Conservation (phyloP, 2,888 invertebrate genomes). For the Drosophila ustulata region DNA sequence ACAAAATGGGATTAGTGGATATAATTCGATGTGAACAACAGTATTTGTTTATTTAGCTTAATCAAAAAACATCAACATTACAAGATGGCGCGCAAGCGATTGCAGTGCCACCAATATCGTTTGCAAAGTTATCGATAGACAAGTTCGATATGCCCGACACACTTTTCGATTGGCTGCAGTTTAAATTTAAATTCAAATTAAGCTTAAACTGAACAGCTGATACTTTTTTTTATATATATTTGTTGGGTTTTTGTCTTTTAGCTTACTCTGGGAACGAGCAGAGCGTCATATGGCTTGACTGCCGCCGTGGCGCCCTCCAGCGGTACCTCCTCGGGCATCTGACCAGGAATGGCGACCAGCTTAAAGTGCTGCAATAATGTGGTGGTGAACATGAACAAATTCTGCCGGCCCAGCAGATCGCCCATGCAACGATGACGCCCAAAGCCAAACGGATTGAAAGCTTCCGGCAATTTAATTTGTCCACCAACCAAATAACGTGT, state of each 20-base stretch:
- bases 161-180: background rate
- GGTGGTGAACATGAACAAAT: slow-evolving; percentile 91
- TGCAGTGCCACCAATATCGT: background rate
- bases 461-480: slow-evolving; percentile 88
- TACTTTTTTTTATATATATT: background rate
- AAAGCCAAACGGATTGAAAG: slow-evolving; percentile 91
- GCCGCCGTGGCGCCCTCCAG: slow-evolving; percentile 92
- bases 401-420: slow-evolving; percentile 90
- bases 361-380: slow-evolving; percentile 90
- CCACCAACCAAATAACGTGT: slow-evolving; percentile 90
- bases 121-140: slow-evolving; percentile 2
- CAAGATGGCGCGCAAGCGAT: background rate
- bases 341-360: slow-evolving; percentile 88
- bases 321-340: slow-evolving; percentile 88
- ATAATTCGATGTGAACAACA: slow-evolving; percentile 13
- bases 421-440: slow-evolving; percentile 94
- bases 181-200: background rate
- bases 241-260: slow-evolving; percentile 4
- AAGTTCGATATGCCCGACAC: background rate
- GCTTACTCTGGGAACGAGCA: slow-evolving; percentile 86
- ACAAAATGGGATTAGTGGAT: slow-evolving; percentile 35
- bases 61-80: background rate
- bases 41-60: slow-evolving; percentile 8
- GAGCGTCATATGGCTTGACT: slow-evolving; percentile 90
- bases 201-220: too few species aligned